Evolutionary conservation across 2,888 invertebrate species (phyloP), one percentile per base, ranked within the genome.

Genomic region (Perizoma affinitatum): DNA sequence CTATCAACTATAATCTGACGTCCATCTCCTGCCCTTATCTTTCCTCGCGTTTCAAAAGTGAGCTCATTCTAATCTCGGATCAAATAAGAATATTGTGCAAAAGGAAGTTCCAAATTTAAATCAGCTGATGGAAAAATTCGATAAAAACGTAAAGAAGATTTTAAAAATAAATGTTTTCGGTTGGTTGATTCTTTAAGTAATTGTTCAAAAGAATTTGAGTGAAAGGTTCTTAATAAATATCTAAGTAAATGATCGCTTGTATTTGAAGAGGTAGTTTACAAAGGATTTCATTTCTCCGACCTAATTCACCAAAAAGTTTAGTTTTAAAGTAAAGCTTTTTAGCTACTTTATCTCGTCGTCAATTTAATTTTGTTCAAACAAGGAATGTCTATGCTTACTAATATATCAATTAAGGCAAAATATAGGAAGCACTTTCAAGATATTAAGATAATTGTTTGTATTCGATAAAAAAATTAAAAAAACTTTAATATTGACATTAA

Each of bases 41-140:
- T 42, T 42, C 42, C 36, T 52, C 51, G 5, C 33, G n/a, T 47
- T 54, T 51, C 36, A 45, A 43, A 43, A 53, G 3, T 58, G 63
- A 57, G 58, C 53, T 58, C 60, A 62, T 55, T 54, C 6, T 46
- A 57, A 61, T 61, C 61, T 50, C 46, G 51, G 46, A 49, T 57
- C 54, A 57, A 53, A 55, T 34, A 52, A 53, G 50, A 61, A 52
- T 47, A 52, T 57, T 57, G 55, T 57, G 61, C 40, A 49, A 60
- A 40, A 55, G 47, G 54, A 54, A 66, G 55, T 45, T 40, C 41
- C 41, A 5, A 44, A 55, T 41, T 60, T 42, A 50, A 55, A 58
- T 45, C 54, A 45, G 54, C 36, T 45, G 63, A 66, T 61, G 61
- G 54, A 54, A 51, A 48, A 34, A n/a, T 50, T 52, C 51, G 63